Conservation (phyloP, 2,888 invertebrate species). For the Rosalia funebris region DNA sequence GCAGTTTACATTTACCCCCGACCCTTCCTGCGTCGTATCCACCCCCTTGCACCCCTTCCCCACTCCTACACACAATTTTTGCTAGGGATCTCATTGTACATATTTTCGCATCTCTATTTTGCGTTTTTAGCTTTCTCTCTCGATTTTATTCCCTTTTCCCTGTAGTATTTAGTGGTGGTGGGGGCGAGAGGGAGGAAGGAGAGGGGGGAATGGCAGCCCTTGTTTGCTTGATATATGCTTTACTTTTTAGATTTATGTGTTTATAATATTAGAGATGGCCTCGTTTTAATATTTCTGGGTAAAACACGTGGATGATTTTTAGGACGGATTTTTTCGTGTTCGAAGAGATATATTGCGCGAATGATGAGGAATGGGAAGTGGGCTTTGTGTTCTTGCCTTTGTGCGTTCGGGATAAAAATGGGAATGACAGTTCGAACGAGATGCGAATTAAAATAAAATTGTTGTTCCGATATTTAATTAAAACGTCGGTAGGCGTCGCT, state of each 20-base stretch:
- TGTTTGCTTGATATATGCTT: constrained; percentile 58
- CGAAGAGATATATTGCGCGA: constrained; percentile 28
- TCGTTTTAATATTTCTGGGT: constrained; percentile 47
- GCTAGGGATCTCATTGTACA: constrained; percentile 61
- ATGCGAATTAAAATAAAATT: constrained; percentile 36
- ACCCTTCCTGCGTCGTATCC: constrained; percentile 42
- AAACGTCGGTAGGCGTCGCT: not conserved
- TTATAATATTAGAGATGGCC: constrained; percentile 57
- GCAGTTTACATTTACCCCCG: constrained; percentile 51
- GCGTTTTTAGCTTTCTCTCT: constrained; percentile 60
- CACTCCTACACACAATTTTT: constrained; percentile 57
- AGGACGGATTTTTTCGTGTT: constrained; percentile 38
- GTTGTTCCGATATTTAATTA: constrained; percentile 7
- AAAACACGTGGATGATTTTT: constrained; percentile 41
- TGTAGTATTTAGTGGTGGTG: constrained; percentile 54
- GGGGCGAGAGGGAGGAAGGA: constrained; percentile 41
- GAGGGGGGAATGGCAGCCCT: constrained; percentile 52
- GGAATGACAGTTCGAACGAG: constrained; percentile 34
- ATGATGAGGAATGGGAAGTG: constrained; percentile 19
- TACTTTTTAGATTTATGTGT: constrained; percentile 60
- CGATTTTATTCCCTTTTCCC: constrained; percentile 56
- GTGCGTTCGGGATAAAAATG: constrained; percentile 33
- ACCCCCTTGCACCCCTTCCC: constrained; percentile 43
- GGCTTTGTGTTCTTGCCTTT: constrained; percentile 18
- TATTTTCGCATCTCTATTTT: constrained; percentile 62